Evolutionary conservation across 30 jellyfish, hydroid and myxozoan genomes (phyloP).

Genomic region (Hydra vulgaris): DNA sequence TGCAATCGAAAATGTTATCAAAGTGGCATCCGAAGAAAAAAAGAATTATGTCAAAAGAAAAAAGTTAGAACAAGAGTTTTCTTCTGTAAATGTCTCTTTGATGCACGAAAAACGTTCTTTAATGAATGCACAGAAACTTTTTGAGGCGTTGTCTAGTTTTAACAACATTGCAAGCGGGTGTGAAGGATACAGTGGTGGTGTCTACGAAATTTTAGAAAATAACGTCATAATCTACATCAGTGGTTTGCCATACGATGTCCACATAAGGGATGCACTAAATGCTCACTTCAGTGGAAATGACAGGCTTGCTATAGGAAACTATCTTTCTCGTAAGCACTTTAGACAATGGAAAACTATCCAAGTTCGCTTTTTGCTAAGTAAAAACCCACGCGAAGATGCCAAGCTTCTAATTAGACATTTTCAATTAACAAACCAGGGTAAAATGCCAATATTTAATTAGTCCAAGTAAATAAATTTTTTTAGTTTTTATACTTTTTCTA

Average conservation of each 20-base stretch:
- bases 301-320: slow-evolving; percentile 67
- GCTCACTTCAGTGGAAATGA: slow-evolving; percentile 98
- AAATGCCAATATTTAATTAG: slow-evolving; percentile 64
- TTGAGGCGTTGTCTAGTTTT: slow-evolving; percentile 77
- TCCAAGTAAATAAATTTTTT: too few species aligned
- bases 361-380: slow-evolving; percentile 77
- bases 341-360: slow-evolving; percentile 39
- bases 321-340: slow-evolving; percentile 40
- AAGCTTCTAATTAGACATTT: slow-evolving; percentile 60
- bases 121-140: slow-evolving; percentile 65
- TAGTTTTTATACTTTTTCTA: too few species aligned
- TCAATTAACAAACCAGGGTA: slow-evolving; percentile 70
- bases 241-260: slow-evolving; percentile 89
- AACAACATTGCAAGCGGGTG: slow-evolving; percentile 49
- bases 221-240: slow-evolving; percentile 69
- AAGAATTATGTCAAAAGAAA: slow-evolving; percentile 9
- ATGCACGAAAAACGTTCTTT: slow-evolving; percentile 61
- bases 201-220: slow-evolving; percentile 70
- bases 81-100: slow-evolving; percentile 58
- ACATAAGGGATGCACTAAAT: slow-evolving; percentile 82
- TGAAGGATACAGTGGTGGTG: slow-evolving; percentile 86
- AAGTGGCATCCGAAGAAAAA: neutral
- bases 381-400: slow-evolving; percentile 78
- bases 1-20: neutral
- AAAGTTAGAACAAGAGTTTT: slow-evolving; percentile 66